Conservation (phyloP, 2,113 vertebrate species). For the Chlorocebus sabaeus region DNA sequence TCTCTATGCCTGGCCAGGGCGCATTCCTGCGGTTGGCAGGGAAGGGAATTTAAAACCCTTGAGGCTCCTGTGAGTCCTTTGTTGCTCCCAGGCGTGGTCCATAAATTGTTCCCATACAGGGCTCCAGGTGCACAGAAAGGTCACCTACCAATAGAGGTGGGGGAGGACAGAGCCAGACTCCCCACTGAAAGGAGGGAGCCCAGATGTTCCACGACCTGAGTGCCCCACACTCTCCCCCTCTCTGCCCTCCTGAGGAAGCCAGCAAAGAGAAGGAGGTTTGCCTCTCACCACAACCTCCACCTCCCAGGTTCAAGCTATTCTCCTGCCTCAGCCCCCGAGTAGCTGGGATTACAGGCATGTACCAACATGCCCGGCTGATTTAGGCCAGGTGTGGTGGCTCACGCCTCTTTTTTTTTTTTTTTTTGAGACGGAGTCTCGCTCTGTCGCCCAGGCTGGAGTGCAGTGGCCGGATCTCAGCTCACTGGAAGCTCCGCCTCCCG, state of each 20-base stretch:
- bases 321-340: too few species aligned
- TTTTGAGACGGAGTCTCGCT: too few species aligned
- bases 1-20: rapidly evolving
- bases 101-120: neutral
- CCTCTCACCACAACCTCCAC: neutral
- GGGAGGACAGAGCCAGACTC: neutral
- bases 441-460: too few species aligned
- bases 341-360: too few species aligned
- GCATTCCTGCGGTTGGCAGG: conserved; percentile 35
- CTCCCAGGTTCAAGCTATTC: too few species aligned
- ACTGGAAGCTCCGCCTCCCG: too few species aligned
- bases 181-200: neutral
- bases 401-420: too few species aligned
- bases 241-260: neutral
- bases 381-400: too few species aligned
- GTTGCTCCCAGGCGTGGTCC: neutral
- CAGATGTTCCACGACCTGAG: neutral
- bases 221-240: neutral
- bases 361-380: too few species aligned
- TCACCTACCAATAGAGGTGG: neutral
- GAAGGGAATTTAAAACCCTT: conserved; percentile 14
- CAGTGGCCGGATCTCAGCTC: too few species aligned
- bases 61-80: neutral
- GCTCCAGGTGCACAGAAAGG: neutral
- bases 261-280: neutral